Evolutionary conservation across 2,113 vertebrate species (phyloP), one percentile per base, ranked within the genome.

Genomic region (Vulpes ferrilata): DNA sequence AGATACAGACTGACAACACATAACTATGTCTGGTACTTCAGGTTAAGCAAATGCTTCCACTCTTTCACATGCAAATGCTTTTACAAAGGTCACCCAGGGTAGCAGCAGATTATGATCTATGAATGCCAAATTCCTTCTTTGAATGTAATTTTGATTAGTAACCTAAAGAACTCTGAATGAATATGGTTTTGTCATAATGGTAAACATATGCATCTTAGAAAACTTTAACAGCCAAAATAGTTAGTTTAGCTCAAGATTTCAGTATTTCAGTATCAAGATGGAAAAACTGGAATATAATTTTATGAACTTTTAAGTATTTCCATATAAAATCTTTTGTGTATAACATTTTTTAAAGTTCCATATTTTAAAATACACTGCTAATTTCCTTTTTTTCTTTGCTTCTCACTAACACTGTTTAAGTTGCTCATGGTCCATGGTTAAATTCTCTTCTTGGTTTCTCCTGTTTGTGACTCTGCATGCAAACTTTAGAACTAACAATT

Each of bases 51-150:
- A 80, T 51, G 30, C 38, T 88, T 57, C 51, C 16, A 83, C 65
- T 9, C 2, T 83, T 87, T 65, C 71, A 48, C 65, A 35, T 51
- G 4, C 7, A 69, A 91, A 87, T 80, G 27, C 32, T 82, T 82
- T 74, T 32, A 89, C 1, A 82, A 53, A 85, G 35, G 23, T 84
- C 71, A 71, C 64, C 74, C 19, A 60, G 57, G 60, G 30, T 88
- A 64, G 80, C n/a, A 84, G 60, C 23, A 55, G 43, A 8, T 81
- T 84, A 53, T 27, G 12, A 86, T 25, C 78, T 83, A 76, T 53
- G 79, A 78, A 90, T 48, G 78, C 19, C 88, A 93, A 88, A 93
- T 93, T 79, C 27, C 22, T 96, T 90, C 27, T 94, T 90, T 38
- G 86, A 12, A 64, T 11, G 95, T 53, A 95, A 86, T 64, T 91